Evolutionary conservation across 2,888 invertebrate genomes (phyloP), one percentile per base, ranked within the genome.

Genomic region (Lacanobia wlatinum): DNA sequence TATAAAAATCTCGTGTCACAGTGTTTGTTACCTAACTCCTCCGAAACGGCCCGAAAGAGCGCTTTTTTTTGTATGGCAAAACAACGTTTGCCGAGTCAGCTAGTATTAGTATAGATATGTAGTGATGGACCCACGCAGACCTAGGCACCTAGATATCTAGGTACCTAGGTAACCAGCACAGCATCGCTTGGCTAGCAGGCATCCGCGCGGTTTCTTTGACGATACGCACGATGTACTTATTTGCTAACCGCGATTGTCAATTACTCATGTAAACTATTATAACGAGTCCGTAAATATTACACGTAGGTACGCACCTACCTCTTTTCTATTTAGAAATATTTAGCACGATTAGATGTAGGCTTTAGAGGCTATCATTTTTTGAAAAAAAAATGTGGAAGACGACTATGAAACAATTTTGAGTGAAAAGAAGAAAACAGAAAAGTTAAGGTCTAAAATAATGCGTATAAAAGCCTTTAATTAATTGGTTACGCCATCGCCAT

Each of bases 241-340:
- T 91, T 91, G 84, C 86, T 82, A 69, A 90, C 84, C 81, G 81
- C 82, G 71, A 88, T 87, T 83, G 86, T 84, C 84, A 85, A 90
- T 90, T 89, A 86, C 87, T 86, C 85, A 83, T 80, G 85, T 84
- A 88, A 89, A 90, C 86, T 82, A 73, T 68, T 76, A 61, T 72
- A 74, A 63, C 65, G 52, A 66, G 21, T 76, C 50, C 65, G 73
- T 85, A 76, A 78, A 84, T 70, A 75, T 67, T 67, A 38, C 56
- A 46, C 48, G n/a, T 58, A 69, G 60, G 34, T 52, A 62, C 2
- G 34, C 38, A 16, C 12, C n/a, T 58, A 16, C 12, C n/a, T 59
- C 68, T 38, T 70, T 14, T 56, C 40, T 67, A 23, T 67, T 50
- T 59, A 58, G 52, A 46, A 28, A 6, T 23, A 59, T 71, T 52